Conservation (phyloP, 2,888 invertebrate species). For the Chrysolina americana region DNA sequence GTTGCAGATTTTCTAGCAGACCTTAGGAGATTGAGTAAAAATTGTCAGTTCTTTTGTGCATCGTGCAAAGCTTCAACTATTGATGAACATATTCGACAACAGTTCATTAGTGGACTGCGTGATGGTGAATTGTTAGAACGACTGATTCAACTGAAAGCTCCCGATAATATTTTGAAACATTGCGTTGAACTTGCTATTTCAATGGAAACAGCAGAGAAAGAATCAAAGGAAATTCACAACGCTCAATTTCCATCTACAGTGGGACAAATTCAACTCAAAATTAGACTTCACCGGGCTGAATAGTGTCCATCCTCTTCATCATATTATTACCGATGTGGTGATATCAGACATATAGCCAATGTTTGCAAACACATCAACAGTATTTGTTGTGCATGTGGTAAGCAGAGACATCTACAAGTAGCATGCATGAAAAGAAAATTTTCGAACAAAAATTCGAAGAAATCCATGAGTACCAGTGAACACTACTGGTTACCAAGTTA, state of each 20-base stretch:
- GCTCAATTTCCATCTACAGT: not conserved
- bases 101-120: not conserved
- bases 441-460: not conserved
- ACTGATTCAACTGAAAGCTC: conserved; percentile 11
- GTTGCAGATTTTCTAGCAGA: too few relatives aligned
- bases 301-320: not conserved
- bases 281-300: not conserved
- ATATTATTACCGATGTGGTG: conserved; percentile 9
- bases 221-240: not conserved
- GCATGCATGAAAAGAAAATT: conserved; percentile 1
- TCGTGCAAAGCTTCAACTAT: not conserved
- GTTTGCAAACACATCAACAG: conserved; percentile 5
- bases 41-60: too few relatives aligned
- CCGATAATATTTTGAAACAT: conserved; percentile 4
- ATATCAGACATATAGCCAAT: conserved; percentile 1
- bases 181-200: not conserved
- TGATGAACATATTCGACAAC: conserved; percentile 7
- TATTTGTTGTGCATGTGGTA: conserved; percentile 3
- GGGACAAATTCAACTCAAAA: not conserved
- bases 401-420: not conserved
- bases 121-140: conserved; percentile 1
- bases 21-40: too few relatives aligned
- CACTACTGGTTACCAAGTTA: not conserved
- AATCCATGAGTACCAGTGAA: not conserved
- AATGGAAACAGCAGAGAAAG: not conserved